A percentile compares a stretch with the other conserved stretches of the same genome.
Conservation (phyloP, 2,113 vertebrate genomes). For the Ceuthmochares aereus region DNA sequence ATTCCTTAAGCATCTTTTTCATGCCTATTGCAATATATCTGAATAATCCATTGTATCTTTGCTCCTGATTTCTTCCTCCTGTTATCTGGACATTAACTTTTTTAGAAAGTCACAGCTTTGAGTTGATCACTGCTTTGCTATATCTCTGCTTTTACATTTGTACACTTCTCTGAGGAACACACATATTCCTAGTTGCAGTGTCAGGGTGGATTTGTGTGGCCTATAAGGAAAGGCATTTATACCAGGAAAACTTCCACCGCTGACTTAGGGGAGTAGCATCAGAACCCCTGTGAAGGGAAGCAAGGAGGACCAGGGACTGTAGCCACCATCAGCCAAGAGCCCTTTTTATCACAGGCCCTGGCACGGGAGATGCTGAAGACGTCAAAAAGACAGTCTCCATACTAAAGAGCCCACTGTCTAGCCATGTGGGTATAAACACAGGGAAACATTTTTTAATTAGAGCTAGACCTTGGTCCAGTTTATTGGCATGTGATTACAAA, state of each 20-base stretch:
- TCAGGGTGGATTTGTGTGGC: accelerated
- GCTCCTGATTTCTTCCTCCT: background rate
- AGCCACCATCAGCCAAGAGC: background rate
- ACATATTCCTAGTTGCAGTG: background rate
- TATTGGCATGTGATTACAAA: background rate
- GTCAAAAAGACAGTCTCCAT: background rate
- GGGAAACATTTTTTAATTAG: background rate
- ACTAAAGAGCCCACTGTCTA: background rate
- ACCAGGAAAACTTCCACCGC: background rate
- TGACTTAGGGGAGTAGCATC: accelerated
- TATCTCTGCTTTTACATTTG: background rate
- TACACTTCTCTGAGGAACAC: accelerated
- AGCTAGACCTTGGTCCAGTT: background rate
- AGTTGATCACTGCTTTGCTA: background rate
- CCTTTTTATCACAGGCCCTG: too few species aligned
- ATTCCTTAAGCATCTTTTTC: background rate
- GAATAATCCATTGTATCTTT: background rate
- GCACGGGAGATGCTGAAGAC: background rate
- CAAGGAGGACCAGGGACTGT: accelerated
- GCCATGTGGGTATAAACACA: too few species aligned
- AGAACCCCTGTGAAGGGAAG: background rate
- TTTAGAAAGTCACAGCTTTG: background rate
- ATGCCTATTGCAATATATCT: background rate
- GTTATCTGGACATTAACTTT: background rate
- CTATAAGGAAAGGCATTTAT: background rate